Evolutionary conservation across 2,797 vertebrate species (phyloP).

Genomic region (Malacoctenus gilli): DNA sequence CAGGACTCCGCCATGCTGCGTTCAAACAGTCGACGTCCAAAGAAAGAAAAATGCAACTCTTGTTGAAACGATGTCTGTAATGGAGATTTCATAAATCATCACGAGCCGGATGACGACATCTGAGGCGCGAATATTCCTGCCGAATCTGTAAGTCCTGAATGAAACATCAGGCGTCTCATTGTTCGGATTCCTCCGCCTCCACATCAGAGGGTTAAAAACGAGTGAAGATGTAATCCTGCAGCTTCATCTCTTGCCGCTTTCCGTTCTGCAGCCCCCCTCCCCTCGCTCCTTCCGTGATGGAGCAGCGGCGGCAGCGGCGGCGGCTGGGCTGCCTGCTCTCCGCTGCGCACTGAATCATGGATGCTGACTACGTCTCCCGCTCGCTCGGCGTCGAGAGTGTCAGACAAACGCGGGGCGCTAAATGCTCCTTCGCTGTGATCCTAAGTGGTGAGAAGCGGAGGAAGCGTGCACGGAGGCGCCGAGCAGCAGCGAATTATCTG

Average conservation of each 20-base stretch:
- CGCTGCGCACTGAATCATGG: slow-evolving; percentile 24
- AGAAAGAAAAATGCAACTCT: no score
- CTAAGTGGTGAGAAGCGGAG: slow-evolving; percentile 34
- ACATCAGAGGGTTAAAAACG: slow-evolving; percentile 13
- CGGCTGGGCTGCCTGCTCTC: no score
- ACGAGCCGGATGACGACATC: no score
- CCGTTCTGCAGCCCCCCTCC: slow-evolving; percentile 26
- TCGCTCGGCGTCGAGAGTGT: no score
- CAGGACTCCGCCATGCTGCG: no score
- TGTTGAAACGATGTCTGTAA: no score
- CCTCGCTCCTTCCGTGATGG: background rate
- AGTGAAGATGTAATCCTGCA: slow-evolving; percentile 11
- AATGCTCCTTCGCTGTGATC: slow-evolving; percentile 37
- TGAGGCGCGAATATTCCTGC: no score
- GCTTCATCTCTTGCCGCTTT: slow-evolving; percentile 12
- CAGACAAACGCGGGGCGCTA: slow-evolving; percentile 34
- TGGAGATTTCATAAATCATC: no score
- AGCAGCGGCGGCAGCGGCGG: no score
- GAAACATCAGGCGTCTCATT: no score
- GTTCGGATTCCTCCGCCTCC: background rate
- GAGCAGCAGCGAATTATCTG: slow-evolving; percentile 43
- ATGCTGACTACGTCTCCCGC: slow-evolving; percentile 42
- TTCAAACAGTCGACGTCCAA: no score
- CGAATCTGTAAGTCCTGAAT: no score
- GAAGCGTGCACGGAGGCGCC: slow-evolving; percentile 7